A percentile compares a stretch with the other conserved stretches of the same genome.
Evolutionary conservation across 2,797 vertebrate genomes (phyloP).

Genomic region (Buphagus erythrorhynchus): DNA sequence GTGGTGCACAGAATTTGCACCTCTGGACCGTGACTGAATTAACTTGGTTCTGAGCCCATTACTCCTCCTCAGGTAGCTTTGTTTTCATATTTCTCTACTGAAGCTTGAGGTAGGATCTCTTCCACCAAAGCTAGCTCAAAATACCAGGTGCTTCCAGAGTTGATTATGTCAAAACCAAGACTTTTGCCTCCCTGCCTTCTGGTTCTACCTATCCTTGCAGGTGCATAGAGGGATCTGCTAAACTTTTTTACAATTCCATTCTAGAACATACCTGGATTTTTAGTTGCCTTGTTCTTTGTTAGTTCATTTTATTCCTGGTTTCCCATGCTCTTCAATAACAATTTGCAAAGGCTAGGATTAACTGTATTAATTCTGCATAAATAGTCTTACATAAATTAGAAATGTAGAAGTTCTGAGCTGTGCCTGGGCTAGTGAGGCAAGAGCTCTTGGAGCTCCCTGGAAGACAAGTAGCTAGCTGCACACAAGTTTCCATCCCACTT

Average conservation of each 20-base stretch:
- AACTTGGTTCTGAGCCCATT: not conserved
- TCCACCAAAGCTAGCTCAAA: not conserved
- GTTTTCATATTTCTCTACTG: not conserved
- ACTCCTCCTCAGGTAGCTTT: not conserved
- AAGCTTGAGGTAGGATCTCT: not conserved
- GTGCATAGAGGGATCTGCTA: not conserved
- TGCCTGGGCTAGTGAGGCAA: not conserved
- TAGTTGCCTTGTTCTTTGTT: not conserved
- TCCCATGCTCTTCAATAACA: not conserved
- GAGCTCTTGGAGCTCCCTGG: not conserved
- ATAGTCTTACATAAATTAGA: not conserved
- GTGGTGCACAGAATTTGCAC: not conserved
- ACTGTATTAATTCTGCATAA: not conserved
- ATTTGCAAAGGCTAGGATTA: not conserved
- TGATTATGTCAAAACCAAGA: not conserved
- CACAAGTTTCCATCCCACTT: not conserved
- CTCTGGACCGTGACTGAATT: not conserved
- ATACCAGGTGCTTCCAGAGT: not conserved
- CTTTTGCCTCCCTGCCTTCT: not conserved
- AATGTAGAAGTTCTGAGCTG: not conserved
- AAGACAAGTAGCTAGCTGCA: not conserved
- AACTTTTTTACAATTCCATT: not conserved
- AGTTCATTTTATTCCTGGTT: not conserved
- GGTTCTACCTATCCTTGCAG: not conserved
- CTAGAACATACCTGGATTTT: not conserved